Percentiles rank a stretch among this genome's conserved stretches.
phyloP scores from a whole-genome alignment of 1,140 invertebrate species.

The Lepidostoma basale region DNA sequence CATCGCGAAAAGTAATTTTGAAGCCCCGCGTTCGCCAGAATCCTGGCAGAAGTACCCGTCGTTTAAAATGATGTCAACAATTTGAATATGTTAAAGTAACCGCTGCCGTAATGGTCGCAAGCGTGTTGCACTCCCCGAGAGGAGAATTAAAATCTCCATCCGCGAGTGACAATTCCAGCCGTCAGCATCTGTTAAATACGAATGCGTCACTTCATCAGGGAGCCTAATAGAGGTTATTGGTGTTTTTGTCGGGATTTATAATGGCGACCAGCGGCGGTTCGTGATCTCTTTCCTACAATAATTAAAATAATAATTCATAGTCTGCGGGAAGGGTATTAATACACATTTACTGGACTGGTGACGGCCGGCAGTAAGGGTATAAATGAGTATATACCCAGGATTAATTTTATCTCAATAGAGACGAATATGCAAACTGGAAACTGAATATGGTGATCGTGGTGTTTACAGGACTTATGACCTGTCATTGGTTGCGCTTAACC shows the following conservation, averaged over 20 bases:
- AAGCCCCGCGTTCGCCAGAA: no score
- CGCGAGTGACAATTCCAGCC: slow-evolving; percentile 17
- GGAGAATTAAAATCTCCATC: slow-evolving; percentile 16
- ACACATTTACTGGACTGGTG: no score
- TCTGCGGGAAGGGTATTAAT: background rate
- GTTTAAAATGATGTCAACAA: slow-evolving; percentile 2
- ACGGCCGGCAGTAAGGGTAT: background rate
- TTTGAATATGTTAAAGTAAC: slow-evolving; percentile 9
- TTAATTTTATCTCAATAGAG: no score
- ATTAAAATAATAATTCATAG: background rate
- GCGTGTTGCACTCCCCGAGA: background rate
- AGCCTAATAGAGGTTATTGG: slow-evolving; percentile 28
- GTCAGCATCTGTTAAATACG: slow-evolving; percentile 28
- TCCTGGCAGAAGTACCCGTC: no score
- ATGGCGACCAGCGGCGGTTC: background rate
- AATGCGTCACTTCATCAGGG: slow-evolving; percentile 34
- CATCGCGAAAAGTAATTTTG: no score
- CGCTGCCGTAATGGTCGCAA: background rate
- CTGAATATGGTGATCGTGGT: no score
- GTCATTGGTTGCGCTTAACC: background rate
- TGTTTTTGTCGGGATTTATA: slow-evolving; percentile 32
- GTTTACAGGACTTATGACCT: background rate
- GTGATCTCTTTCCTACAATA: no score
- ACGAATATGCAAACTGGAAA: no score
- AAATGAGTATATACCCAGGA: background rate